Conservation (phyloP, 2,113 vertebrate genomes). For the Salvelinus fontinalis region DNA sequence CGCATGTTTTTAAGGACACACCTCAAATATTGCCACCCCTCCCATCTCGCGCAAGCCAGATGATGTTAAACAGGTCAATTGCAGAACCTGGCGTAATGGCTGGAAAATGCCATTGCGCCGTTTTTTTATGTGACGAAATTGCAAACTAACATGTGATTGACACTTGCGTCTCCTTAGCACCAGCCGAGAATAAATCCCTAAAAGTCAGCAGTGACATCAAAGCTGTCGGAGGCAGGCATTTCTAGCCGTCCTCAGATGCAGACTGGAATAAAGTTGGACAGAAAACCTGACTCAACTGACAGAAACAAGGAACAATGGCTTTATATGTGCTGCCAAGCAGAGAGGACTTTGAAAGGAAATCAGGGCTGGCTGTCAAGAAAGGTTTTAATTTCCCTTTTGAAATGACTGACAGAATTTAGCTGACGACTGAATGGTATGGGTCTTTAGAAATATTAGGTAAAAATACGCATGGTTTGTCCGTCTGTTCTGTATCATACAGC, state of each 20-base stretch:
- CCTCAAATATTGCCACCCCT: too few species aligned
- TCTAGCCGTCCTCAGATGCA: background rate
- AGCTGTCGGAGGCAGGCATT: background rate
- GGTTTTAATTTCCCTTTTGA: slow-evolving; percentile 33
- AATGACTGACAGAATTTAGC: slow-evolving; percentile 15
- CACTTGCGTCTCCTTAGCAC: too few species aligned
- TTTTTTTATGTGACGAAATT: too few species aligned
- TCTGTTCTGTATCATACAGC: slow-evolving; percentile 9
- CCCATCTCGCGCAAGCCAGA: too few species aligned
- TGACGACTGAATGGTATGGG: slow-evolving; percentile 35
- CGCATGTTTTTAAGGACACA: too few species aligned
- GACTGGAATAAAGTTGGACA: slow-evolving; percentile 47
- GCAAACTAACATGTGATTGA: too few species aligned
- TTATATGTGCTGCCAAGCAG: slow-evolving; percentile 47
- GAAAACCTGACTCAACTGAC: slow-evolving; percentile 42
- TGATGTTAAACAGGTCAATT: too few species aligned
- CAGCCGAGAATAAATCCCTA: background rate
- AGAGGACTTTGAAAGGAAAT: slow-evolving; percentile 53
- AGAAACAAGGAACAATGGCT: slow-evolving; percentile 55
- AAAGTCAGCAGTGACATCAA: slow-evolving; percentile 58
- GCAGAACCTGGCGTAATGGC: too few species aligned
- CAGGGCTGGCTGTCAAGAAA: slow-evolving; percentile 39
- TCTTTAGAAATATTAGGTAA: slow-evolving; percentile 32
- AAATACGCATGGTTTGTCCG: background rate
- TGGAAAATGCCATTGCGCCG: too few species aligned